Percentiles rank a stretch among this genome's conserved stretches.
phyloP scores from a whole-genome alignment of 2,797 vertebrate species.

The Acanthurus leucopareius region DNA sequence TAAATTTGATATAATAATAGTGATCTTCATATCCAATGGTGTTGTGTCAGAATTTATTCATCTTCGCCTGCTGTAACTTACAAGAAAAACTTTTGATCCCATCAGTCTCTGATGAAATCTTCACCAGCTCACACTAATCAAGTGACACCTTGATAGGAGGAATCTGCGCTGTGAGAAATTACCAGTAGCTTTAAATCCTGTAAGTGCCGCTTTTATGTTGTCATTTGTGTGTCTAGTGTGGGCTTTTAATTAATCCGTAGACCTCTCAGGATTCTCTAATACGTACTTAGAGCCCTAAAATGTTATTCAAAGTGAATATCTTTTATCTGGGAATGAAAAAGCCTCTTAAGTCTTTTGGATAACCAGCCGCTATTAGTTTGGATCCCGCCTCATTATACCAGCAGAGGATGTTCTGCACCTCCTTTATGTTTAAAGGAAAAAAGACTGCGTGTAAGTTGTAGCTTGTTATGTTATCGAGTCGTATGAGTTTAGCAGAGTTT shows the following conservation, averaged over 20 bases:
- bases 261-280: constrained; percentile 22
- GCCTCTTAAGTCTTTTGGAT: constrained; percentile 11
- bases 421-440: constrained; percentile 8
- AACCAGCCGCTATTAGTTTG: background rate
- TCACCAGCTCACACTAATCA: background rate
- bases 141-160: constrained; percentile 2
- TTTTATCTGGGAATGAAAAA: constrained; percentile 15
- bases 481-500: background rate
- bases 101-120: constrained; percentile 1
- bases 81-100: background rate
- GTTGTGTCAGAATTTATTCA: background rate
- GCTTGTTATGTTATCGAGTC: background rate
- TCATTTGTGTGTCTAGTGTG: constrained; percentile 25
- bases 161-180: background rate
- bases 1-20: background rate
- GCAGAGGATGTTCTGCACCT: constrained; percentile 18
- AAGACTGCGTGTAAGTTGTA: background rate
- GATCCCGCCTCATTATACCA: constrained; percentile 27
- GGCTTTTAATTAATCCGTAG: constrained; percentile 40
- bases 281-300: constrained; percentile 5
- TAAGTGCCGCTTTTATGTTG: constrained; percentile 14
- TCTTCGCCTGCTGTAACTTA: background rate
- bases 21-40: background rate
- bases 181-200: constrained; percentile 4
- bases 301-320: constrained; percentile 10